Base-by-base conservation (phyloP, 2,888 invertebrate species). In the Holacanthella duospinosa region DNA sequence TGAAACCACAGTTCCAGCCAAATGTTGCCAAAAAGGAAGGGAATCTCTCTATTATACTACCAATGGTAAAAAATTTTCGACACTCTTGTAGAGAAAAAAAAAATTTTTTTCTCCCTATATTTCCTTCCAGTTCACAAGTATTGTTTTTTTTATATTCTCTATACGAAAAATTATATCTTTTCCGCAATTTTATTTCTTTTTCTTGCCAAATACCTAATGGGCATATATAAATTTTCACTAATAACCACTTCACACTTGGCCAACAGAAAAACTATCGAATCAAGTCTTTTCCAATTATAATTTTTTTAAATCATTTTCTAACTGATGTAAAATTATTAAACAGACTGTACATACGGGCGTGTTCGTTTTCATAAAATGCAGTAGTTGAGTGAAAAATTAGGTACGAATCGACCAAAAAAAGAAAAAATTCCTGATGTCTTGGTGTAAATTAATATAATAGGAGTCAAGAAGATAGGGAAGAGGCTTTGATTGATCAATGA, bases 401-500 rank as follows among this genome's bases (percentile, higher is more conserved):
- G n/a, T n/a, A n/a, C n/a, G n/a, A n/a, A n/a, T n/a, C n/a, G n/a
- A n/a, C n/a, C n/a, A n/a, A n/a, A n/a, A n/a, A n/a, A n/a, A n/a
- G n/a, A 36, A 36, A 36, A 16, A 36, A 36, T 36, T 36, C 36
- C 36, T 36, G 16, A 16, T 16, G 9, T 36, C 16, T 16, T n/a
- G 48, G 48, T 48, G 48, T 21, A 48, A 48, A 48, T 48, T 48
- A 48, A 48, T 48, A 21, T 48, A n/a, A 48, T 21, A 48, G 36
- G 48, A 48, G 48, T 36, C 48, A 21, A 48, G 48, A 21, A 21
- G 21, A 36, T 36, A 36, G 9, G 48, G 19, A 9, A 21, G 19
- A 4, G n/a, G 48, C 19, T 48, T 48, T 48, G 48, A 48, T 48
- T 48, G 48, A 48, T 48, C 48, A 48, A 48, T 48, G 48, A 48